Conservation (phyloP, 2,888 invertebrate genomes). For the Argyresthia goedartella region DNA sequence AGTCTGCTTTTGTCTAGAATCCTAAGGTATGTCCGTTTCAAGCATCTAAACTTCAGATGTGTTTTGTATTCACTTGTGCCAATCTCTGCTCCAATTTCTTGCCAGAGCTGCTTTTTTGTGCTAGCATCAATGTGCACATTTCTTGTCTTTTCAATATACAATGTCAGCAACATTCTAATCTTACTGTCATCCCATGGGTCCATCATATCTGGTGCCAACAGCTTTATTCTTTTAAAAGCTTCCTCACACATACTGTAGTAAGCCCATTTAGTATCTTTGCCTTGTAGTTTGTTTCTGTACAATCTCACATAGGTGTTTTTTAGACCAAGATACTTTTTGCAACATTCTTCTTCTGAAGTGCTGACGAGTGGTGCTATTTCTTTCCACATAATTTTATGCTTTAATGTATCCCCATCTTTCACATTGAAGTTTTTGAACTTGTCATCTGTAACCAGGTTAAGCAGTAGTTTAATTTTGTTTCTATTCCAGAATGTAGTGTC, state of each 20-base stretch:
- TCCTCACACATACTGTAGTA: constrained; percentile 51
- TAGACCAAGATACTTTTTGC: constrained; percentile 46
- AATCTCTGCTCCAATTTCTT: constrained; percentile 41
- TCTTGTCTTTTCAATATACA: constrained; percentile 40
- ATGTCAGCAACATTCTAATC: constrained; percentile 34
- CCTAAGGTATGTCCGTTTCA: constrained; percentile 51
- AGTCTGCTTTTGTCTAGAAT: constrained; percentile 40
- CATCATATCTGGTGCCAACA: constrained; percentile 30
- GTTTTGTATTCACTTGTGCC: constrained; percentile 52
- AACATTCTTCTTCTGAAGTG: constrained; percentile 42
- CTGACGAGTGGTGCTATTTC: constrained; percentile 40
- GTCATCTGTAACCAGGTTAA: constrained; percentile 42
- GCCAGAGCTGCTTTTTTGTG: constrained; percentile 57
- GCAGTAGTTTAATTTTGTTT: constrained; percentile 42
- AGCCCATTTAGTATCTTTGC: constrained; percentile 56
- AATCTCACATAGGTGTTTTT: constrained; percentile 49
- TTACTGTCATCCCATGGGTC: constrained; percentile 56
- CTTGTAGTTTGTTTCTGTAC: constrained; percentile 48
- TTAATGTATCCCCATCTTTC: constrained; percentile 13
- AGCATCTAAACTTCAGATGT: constrained; percentile 56
- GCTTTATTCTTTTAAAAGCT: constrained; percentile 49
- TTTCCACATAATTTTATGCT: constrained; percentile 38
- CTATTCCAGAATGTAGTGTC: constrained; percentile 49
- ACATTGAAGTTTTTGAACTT: constrained; percentile 21
- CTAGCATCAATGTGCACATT: constrained; percentile 18